Conservation (phyloP, 2,888 invertebrate species). For the Pristionchus fissidentatus region DNA sequence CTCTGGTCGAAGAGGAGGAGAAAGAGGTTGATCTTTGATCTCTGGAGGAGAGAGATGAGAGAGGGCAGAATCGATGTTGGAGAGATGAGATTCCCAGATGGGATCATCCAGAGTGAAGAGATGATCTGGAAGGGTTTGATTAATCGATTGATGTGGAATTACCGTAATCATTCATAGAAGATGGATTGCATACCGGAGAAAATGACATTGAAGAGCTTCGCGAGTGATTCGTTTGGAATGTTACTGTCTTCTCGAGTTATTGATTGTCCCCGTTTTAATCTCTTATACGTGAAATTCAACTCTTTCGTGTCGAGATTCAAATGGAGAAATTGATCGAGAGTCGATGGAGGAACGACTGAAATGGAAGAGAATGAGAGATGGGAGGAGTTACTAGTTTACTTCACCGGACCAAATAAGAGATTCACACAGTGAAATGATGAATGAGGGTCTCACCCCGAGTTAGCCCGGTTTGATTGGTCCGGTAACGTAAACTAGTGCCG, state of each 20-base stretch:
- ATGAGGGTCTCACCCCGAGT: no score
- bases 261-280: constrained; percentile 13
- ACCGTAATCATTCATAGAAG: background rate
- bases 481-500: background rate
- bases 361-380: no score
- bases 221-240: background rate
- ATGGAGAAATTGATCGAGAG: constrained; percentile 30
- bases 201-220: constrained; percentile 12
- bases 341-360: constrained; percentile 26
- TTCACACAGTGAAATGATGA: no score
- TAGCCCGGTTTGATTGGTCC: no score
- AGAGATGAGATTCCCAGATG: background rate
- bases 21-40: background rate
- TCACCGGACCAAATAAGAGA: no score
- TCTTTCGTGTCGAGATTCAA: background rate
- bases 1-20: constrained; percentile 17
- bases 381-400: no score
- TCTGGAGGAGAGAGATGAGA: constrained; percentile 31
- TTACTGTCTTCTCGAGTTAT: background rate
- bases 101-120: constrained; percentile 26
- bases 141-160: no score
- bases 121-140: constrained; percentile 42
- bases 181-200: background rate
- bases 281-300: background rate
- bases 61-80: background rate